Evolutionary conservation across 2,797 vertebrate species (phyloP), one percentile per base, ranked within the genome.

Genomic region (Spatula clypeata): DNA sequence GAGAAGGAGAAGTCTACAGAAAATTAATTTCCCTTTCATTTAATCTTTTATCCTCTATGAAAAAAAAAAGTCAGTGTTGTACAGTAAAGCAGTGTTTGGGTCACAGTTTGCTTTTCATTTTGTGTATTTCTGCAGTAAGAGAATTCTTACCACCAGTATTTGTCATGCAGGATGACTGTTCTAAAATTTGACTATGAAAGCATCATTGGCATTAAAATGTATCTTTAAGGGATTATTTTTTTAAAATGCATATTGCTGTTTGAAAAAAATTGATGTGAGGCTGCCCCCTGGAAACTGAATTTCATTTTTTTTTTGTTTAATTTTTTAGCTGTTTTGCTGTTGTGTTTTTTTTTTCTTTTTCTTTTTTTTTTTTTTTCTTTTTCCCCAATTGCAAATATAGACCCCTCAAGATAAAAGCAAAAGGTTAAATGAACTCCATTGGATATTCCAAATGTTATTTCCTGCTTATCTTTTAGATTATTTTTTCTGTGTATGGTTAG

Each of bases 11-110:
- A 61, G 12, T 34, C 44, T 88, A 75, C 58, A 90, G 36, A 79
- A 80, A 93, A 88, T 64, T 49, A 53, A 79, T 90, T 88, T 72
- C 7, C 10, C 75, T 92, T 93, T 79, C 26, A 79, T 86, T 88
- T 90, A 65, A 60, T 80, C 47, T 74, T 90, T 84, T 67, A 65
- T 83, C 57, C 57, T 45, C 3, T 51, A 62, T 77, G 76, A 57
- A 80, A 42, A 47, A 47, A 47, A 47, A 77, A 71, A 49, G 58
- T 42, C 40, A 64, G 14, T 29, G 34, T 71, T 57, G 58, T 5
- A 1, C 26, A 54, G 40, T 77, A 65, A 74, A 92, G 57, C 65
- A 84, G 47, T 19, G 49, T 90, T 69, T 88, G 73, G n/a, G 80
- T 65, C 58, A 69, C 49, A 69, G 79, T 60, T 80, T 81, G 19